These are phyloP conservation scores for Trichomycterus rosablanca DNA, from an alignment of 2,113 vertebrate genomes.

Conservation along the genomic window DNA sequence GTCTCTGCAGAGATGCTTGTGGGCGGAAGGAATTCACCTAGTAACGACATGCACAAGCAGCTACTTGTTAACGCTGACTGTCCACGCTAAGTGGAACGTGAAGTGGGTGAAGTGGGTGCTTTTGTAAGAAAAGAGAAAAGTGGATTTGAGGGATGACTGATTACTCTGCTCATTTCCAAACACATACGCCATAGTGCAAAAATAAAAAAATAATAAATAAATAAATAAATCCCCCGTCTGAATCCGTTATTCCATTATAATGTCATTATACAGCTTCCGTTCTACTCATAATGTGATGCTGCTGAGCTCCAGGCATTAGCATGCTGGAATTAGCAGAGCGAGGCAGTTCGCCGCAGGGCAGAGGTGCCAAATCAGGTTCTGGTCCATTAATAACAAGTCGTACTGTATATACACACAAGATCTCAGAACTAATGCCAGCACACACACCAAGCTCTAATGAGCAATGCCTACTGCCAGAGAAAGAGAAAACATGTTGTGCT, in stretches of 20 bases:
- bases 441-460: conserved; percentile 27
- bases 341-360: conserved; percentile 21
- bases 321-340: conserved; percentile 33
- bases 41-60: conserved; percentile 35
- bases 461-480: conserved; percentile 13
- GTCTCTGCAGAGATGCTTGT: conserved; percentile 12
- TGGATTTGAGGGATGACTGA: conserved; percentile 28
- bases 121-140: conserved; percentile 13
- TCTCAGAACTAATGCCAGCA: conserved; percentile 6
- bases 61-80: conserved; percentile 30
- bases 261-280: conserved; percentile 39
- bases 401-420: neutral
- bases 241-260: conserved; percentile 39
- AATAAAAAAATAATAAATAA: neutral
- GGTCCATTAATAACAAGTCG: conserved; percentile 33
- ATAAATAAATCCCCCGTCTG: conserved; percentile 19
- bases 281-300: conserved; percentile 33
- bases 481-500: too few relatives aligned
- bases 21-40: conserved; percentile 31
- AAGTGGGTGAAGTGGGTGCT: neutral
- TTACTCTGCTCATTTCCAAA: conserved; percentile 39
- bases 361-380: conserved; percentile 21
- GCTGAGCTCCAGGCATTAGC: conserved; percentile 25
- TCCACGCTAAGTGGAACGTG: conserved; percentile 18
- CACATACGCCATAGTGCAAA: conserved; percentile 5